Evolutionary conservation across 2,888 invertebrate genomes (phyloP).

Genomic region (Pseudoips prasinana): DNA sequence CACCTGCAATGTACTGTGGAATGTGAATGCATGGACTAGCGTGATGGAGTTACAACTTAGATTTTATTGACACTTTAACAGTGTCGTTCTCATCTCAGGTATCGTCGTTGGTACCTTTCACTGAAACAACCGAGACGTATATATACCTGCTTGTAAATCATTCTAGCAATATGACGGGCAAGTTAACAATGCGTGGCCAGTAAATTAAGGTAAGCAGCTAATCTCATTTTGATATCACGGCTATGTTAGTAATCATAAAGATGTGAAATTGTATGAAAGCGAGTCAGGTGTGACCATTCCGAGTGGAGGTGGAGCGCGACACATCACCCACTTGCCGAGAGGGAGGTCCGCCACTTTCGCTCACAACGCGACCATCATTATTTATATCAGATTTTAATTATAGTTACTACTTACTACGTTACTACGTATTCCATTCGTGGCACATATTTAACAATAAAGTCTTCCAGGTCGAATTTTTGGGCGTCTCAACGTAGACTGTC

Average conservation of each 20-base stretch:
- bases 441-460: too few relatives aligned
- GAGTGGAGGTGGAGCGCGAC: constrained; percentile 63
- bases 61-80: constrained; percentile 6
- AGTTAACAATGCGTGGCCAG: constrained; percentile 46
- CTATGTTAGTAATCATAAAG: constrained; percentile 44
- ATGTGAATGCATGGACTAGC: constrained; percentile 18
- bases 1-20: constrained; percentile 17
- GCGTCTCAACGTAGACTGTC: too few relatives aligned
- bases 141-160: constrained; percentile 7
- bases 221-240: constrained; percentile 44
- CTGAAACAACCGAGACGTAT: constrained; percentile 28
- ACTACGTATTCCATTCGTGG: too few relatives aligned
- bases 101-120: constrained; percentile 33
- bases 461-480: too few relatives aligned
- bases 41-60: constrained; percentile 10
- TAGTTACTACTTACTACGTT: too few relatives aligned
- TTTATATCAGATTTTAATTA: constrained; percentile 24
- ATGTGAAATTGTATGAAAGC: constrained; percentile 57
- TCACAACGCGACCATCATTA: constrained; percentile 32
- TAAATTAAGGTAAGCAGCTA: constrained; percentile 36
- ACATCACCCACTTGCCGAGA: constrained; percentile 56
- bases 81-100: neutral
- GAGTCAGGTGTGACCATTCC: constrained; percentile 45
- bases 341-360: constrained; percentile 61
- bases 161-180: constrained; percentile 36